A percentile compares a stretch with the other conserved stretches of the same genome.
Evolutionary conservation across 2,797 vertebrate species (phyloP).

Genomic region (Xyrichtys novacula): DNA sequence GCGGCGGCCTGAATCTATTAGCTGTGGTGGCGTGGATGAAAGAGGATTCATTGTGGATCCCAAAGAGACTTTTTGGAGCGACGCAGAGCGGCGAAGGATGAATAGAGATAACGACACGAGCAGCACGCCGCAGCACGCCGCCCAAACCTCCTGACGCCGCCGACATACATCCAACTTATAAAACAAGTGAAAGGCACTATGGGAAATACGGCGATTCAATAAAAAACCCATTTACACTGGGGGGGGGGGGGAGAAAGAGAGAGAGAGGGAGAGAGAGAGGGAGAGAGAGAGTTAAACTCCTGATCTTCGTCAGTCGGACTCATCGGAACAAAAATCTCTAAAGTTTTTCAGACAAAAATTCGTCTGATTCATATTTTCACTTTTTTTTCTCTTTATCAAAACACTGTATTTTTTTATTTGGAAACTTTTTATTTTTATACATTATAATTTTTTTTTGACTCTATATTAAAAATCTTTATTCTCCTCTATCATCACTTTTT

Average conservation of each 20-base stretch:
- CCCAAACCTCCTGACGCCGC: conserved; percentile 24
- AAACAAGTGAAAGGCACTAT: conserved; percentile 47
- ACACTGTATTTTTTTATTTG: too few species aligned
- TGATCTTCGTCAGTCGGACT: conserved; percentile 6
- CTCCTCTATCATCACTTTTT: too few species aligned
- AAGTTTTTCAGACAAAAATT: too few species aligned
- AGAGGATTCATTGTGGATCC: conserved; percentile 52
- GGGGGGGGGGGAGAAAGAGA: conserved; percentile 1
- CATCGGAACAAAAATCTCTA: too few species aligned
- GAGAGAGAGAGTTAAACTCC: conserved; percentile 13
- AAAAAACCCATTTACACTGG: conserved; percentile 56
- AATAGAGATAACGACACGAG: conserved; percentile 52
- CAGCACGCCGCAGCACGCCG: conserved; percentile 53
- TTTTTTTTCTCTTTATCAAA: too few species aligned
- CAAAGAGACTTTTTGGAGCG: conserved; percentile 61
- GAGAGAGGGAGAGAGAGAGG: background rate
- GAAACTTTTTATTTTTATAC: too few species aligned
- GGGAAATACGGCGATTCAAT: conserved; percentile 60
- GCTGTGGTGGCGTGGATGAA: conserved; percentile 22
- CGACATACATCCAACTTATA: conserved; percentile 39
- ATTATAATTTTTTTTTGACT: too few species aligned
- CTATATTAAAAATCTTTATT: too few species aligned
- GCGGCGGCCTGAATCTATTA: conserved; percentile 61
- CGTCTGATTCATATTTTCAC: too few species aligned
- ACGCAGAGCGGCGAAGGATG: conserved; percentile 42